Base-by-base conservation (phyloP, 2,113 vertebrate genomes). In the Perccottus glenii region DNA sequence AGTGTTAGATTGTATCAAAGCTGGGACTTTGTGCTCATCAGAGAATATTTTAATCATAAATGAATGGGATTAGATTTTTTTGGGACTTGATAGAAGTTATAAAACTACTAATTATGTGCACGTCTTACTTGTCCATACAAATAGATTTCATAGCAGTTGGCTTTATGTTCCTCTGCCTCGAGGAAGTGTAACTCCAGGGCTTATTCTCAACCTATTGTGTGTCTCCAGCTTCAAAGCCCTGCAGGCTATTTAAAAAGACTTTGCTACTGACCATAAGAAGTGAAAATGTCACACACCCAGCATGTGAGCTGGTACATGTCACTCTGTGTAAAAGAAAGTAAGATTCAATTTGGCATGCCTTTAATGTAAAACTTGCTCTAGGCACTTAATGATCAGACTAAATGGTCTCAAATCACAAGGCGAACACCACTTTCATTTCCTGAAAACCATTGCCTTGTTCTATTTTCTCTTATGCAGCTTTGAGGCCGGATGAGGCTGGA, bases 171-270 rank as follows among this genome's bases (percentile, higher is more conserved):
- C 48, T 68, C 3, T 1, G 19, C 19, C 19, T 9, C 70, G 62
- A 44, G 65, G 63, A 73, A 0, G 8, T 61, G 7, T 27, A 38
- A 67, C 11, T 6, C 2, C 64, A 50, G 50, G 43, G 50, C 10
- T 35, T 27, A 33, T 43, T 56, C 58, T 64, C 52, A 32, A 66
- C 45, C 64, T 67, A 64, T 61, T 80, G 73, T 77, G 70, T 71
- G 45, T 70, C 64, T 67, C 5, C 46, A 51, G 52, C 80, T 82
- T 89, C 73, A 77, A 85, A 84, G 64, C 27, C 59, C 42, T 33
- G 43, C 68, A 81, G 68, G 11, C 72, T 75, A 68, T 85, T 81
- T 86, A 78, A 85, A 88, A 89, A 87, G 69, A 73, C 58, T 62
- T 69, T 61, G 51, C 57, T 53, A 67, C 65, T 69, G 73, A 64